phyloP scores from a whole-genome alignment of 2,113 vertebrate species.

The Oriolus oriolus region DNA sequence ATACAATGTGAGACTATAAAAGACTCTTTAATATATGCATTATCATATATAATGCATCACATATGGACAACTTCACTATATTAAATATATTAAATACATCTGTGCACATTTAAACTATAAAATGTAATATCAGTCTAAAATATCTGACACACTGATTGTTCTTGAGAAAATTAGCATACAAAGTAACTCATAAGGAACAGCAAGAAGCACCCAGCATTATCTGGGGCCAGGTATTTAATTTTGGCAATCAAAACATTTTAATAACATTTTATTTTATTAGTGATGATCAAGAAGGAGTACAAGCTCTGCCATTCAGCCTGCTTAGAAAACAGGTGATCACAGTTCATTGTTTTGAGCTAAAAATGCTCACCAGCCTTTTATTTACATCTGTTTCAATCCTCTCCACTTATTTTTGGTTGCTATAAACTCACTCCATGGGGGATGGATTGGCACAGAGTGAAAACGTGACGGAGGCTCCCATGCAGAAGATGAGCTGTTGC shows the following conservation, averaged over 20 bases:
- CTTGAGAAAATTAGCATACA: neutral
- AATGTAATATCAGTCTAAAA: neutral
- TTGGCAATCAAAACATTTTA: neutral
- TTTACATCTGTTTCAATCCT: conserved; percentile 13
- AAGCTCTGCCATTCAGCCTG: neutral
- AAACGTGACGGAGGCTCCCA: neutral
- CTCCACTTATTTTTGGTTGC: neutral
- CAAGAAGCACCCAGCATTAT: neutral
- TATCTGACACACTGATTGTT: neutral
- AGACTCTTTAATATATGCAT: neutral
- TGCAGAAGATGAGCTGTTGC: neutral
- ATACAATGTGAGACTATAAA: neutral
- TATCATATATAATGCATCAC: neutral
- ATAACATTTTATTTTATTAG: neutral
- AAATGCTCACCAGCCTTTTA: conserved; percentile 15
- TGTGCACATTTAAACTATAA: neutral
- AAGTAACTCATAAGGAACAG: neutral
- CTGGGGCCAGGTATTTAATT: neutral
- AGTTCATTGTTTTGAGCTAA: neutral
- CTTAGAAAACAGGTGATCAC: neutral
- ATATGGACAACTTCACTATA: neutral
- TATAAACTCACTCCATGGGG: neutral
- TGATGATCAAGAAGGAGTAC: neutral
- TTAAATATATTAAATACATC: neutral
- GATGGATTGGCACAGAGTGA: neutral